Evolutionary conservation across 2,113 vertebrate species (phyloP).

Genomic region (cat (Felis catus)): DNA sequence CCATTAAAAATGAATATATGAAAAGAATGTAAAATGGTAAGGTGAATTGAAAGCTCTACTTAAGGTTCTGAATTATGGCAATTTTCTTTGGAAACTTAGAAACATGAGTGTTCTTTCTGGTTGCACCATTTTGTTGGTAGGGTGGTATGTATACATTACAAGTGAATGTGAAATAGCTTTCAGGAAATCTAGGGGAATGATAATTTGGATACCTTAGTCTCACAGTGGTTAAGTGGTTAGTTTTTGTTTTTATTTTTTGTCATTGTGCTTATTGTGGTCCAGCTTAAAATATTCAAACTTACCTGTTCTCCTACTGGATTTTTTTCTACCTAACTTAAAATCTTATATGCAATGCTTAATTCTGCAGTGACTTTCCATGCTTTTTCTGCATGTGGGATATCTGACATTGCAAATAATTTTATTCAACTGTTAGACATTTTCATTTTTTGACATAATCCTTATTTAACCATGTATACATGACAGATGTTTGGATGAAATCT

Average conservation of each 20-base stretch:
- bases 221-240: slow-evolving; percentile 48
- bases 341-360: slow-evolving; percentile 68
- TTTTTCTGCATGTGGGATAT: slow-evolving; percentile 1
- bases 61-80: background rate
- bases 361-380: slow-evolving; percentile 52
- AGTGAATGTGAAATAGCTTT: slow-evolving; percentile 68
- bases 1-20: slow-evolving; percentile 31
- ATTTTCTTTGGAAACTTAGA: background rate
- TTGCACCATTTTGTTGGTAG: slow-evolving; percentile 45
- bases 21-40: background rate
- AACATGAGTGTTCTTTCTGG: background rate
- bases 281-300: slow-evolving; percentile 63
- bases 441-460: background rate
- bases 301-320: slow-evolving; percentile 65
- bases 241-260: slow-evolving; percentile 51
- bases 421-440: slow-evolving; percentile 26
- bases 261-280: slow-evolving; percentile 55
- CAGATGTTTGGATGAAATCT: background rate
- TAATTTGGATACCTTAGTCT: slow-evolving; percentile 70
- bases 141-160: background rate
- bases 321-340: slow-evolving; percentile 33
- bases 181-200: slow-evolving; percentile 63
- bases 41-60: background rate
- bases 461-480: background rate
- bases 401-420: slow-evolving; percentile 53